Conservation (phyloP, 2,113 vertebrate species). For the Lagopus leucura region DNA sequence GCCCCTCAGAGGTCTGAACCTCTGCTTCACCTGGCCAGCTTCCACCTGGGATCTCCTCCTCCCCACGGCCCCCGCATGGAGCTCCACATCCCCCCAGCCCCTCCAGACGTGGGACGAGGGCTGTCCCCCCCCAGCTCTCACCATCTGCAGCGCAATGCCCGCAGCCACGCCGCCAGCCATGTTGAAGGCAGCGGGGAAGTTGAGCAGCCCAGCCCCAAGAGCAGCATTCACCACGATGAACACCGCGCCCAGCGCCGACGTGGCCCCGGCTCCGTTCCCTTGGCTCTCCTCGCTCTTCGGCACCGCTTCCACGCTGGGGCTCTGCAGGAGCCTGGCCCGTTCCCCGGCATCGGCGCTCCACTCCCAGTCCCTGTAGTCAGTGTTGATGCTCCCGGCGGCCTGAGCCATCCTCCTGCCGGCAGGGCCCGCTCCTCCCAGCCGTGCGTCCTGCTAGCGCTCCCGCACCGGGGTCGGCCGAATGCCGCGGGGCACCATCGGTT, state of each 20-base stretch:
- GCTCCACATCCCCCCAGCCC: accelerated
- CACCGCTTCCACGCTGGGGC: constrained; percentile 85
- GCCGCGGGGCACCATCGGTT: neutral
- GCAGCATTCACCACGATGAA: constrained; percentile 98
- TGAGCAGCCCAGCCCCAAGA: constrained; percentile 93
- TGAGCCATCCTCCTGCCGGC: constrained; percentile 66
- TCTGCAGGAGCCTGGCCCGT: constrained; percentile 90
- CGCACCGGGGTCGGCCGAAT: accelerated
- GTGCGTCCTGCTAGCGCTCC: neutral
- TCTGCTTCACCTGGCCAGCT: neutral
- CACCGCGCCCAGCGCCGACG: constrained; percentile 83
- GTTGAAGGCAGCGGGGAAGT: constrained; percentile 95
- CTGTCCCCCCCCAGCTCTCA: constrained; percentile 63
- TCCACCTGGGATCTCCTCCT: neutral
- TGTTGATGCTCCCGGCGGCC: constrained; percentile 84
- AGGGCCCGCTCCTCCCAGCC: neutral
- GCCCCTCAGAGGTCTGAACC: neutral
- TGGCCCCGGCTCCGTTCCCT: constrained; percentile 57
- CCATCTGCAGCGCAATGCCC: constrained; percentile 90
- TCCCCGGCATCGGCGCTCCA: constrained; percentile 85
- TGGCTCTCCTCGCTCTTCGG: constrained; percentile 49
- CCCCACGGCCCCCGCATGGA: neutral
- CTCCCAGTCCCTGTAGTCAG: constrained; percentile 83
- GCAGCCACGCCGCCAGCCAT: constrained; percentile 90
- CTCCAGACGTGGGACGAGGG: neutral